Percentiles rank a stretch among this genome's conserved stretches.
Evolutionary conservation across 2,888 invertebrate species (phyloP).

Genomic region (Liopterus haemorrhoidalis): DNA sequence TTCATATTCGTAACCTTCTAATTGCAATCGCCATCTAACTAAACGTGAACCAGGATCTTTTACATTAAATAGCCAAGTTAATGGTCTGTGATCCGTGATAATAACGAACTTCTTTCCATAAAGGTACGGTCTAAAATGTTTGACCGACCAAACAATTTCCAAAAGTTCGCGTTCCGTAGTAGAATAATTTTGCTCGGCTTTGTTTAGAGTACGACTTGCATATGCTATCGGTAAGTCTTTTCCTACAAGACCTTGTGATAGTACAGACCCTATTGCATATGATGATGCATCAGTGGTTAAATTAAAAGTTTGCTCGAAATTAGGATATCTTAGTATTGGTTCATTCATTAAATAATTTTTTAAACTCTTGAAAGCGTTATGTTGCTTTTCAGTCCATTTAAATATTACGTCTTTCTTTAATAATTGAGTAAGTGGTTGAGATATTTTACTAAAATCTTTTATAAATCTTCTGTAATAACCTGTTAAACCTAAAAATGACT

Average conservation of each 20-base stretch:
- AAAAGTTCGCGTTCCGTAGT: slow-evolving; percentile 34
- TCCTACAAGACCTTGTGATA: slow-evolving; percentile 26
- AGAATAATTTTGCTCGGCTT: slow-evolving; percentile 32
- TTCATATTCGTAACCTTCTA: slow-evolving; percentile 34
- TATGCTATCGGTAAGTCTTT: slow-evolving; percentile 33
- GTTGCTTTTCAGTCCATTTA: slow-evolving; percentile 22
- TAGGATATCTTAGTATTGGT: slow-evolving; percentile 30
- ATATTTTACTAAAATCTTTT: slow-evolving; percentile 28
- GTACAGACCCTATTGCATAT: slow-evolving; percentile 28
- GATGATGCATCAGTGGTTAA: slow-evolving; percentile 32
- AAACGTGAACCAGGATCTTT: slow-evolving; percentile 32
- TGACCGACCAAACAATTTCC: slow-evolving; percentile 33
- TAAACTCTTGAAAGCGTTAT: slow-evolving; percentile 43
- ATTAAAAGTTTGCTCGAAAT: slow-evolving; percentile 30
- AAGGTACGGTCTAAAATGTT: slow-evolving; percentile 36
- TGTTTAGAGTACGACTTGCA: slow-evolving; percentile 32
- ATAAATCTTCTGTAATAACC: slow-evolving; percentile 35
- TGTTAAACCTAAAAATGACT: slow-evolving; percentile 29
- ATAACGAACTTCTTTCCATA: slow-evolving; percentile 35
- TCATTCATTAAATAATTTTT: slow-evolving; percentile 24
- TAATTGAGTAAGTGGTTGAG: slow-evolving; percentile 29
- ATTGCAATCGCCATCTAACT: slow-evolving; percentile 34
- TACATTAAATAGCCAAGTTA: slow-evolving; percentile 29
- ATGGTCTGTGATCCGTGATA: slow-evolving; percentile 37
- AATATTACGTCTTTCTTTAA: slow-evolving; percentile 19